These are phyloP conservation scores for Lithosia quadra DNA, from an alignment of 2,888 invertebrate genomes.

Conservation along the genomic window DNA sequence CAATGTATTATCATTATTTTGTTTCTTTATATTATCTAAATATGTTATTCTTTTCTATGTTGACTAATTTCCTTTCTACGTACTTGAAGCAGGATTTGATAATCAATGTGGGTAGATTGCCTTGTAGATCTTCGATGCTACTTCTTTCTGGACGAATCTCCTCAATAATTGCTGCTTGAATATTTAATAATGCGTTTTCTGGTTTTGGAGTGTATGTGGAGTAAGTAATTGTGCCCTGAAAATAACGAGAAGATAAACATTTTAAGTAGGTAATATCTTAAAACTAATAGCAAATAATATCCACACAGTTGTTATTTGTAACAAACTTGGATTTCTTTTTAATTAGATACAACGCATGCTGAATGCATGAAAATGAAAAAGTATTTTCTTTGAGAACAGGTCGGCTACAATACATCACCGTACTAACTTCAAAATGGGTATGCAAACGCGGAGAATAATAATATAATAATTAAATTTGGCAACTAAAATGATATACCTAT, in stretches of 20 bases:
- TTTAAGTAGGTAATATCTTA: too few relatives aligned
- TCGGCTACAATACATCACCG: too few relatives aligned
- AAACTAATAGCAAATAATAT: too few relatives aligned
- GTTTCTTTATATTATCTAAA: neutral
- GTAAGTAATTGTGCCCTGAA: conserved; percentile 88
- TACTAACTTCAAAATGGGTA: too few relatives aligned
- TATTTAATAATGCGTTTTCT: conserved; percentile 85
- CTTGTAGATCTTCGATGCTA: conserved; percentile 89
- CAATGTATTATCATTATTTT: neutral
- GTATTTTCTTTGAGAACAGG: too few relatives aligned
- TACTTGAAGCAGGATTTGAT: conserved; percentile 89
- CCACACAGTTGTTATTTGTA: too few relatives aligned
- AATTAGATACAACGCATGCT: too few relatives aligned
- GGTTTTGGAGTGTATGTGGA: conserved; percentile 88
- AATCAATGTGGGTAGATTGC: conserved; percentile 88
- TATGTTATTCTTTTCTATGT: neutral
- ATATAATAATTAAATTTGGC: too few relatives aligned
- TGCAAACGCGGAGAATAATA: too few relatives aligned
- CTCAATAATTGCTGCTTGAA: conserved; percentile 89
- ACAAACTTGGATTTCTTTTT: too few relatives aligned
- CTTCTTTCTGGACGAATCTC: conserved; percentile 88
- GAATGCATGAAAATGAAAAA: too few relatives aligned
- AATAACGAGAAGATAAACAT: neutral
- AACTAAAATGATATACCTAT: too few relatives aligned
- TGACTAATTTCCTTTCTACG: conserved; percentile 32